These are phyloP conservation scores for Selenia dentaria DNA, from an alignment of 2,888 invertebrate genomes.

Conservation along the genomic window DNA sequence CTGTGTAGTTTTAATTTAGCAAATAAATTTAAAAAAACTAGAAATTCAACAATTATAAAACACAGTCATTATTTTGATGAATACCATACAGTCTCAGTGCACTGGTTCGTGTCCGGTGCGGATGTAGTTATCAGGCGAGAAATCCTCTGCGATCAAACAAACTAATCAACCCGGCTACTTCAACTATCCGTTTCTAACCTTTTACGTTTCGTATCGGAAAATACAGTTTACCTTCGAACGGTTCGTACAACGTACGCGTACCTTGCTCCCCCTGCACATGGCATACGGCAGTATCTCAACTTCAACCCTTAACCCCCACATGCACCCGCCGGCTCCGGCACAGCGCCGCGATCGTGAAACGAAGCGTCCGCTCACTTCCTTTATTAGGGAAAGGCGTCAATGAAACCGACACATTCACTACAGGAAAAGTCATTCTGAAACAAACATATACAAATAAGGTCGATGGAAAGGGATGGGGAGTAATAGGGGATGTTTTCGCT, in stretches of 20 bases:
- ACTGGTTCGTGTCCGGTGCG: too few relatives aligned
- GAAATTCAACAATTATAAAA: too few relatives aligned
- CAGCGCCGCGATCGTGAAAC: constrained; percentile 33
- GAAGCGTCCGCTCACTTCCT: constrained; percentile 45
- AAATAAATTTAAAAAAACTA: too few relatives aligned
- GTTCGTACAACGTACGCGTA: background rate
- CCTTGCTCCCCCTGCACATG: constrained; percentile 8
- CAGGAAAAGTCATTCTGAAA: constrained; percentile 54
- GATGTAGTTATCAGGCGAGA: too few relatives aligned
- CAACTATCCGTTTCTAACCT: background rate
- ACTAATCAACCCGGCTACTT: constrained; percentile 5
- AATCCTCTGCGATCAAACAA: constrained; percentile 1
- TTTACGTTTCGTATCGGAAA: constrained; percentile 7
- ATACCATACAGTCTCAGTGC: too few relatives aligned
- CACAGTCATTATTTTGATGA: too few relatives aligned
- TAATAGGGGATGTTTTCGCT: constrained; percentile 69
- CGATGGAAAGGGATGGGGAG: constrained; percentile 41
- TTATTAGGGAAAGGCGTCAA: constrained; percentile 61
- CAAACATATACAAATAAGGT: constrained; percentile 27
- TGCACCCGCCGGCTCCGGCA: constrained; percentile 5
- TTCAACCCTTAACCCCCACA: constrained; percentile 16
- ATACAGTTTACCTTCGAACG: constrained; percentile 10
- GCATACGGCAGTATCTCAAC: constrained; percentile 23
- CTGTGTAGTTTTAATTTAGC: too few relatives aligned
- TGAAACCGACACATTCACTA: constrained; percentile 71